Base-by-base conservation (phyloP, 2,113 vertebrate genomes). In the Callionymus lyra region DNA sequence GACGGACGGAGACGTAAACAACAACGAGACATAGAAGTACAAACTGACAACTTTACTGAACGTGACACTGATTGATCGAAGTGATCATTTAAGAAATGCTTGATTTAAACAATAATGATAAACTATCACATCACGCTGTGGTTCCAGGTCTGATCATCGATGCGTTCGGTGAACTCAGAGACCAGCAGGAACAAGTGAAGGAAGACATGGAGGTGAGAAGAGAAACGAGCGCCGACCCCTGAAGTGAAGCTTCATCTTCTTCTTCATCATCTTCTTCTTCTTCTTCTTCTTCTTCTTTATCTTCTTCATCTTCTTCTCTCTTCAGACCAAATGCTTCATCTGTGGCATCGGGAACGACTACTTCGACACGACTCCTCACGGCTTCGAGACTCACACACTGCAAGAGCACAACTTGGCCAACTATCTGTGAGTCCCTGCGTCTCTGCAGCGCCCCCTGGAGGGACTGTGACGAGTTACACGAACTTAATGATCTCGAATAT, bases 371-470 rank as follows among this genome's bases (percentile, higher is more conserved):
- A 97, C 87, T 1, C 95, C 95, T 27, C 95, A 99, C 14, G 95
- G 95, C 40, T 99, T 99, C 60, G 95, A 99, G 79, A 97, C 91
- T 33, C 95, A 99, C 40, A 99, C 95, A 4, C 80, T 99, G 75
- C 94, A 99, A 84, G 95, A 99, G 84, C 95, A 99, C 90, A 99
- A 99, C 74, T 70, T 99, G 70, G 95, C 95, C 64, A 99, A 99
- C 83, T 99, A 99, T 65, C 77, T 99, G 95, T 99, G 71, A 98
- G 95, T 95, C 82, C 34, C 17, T 12, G 10, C 6, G 13, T 41
- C n/a, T 17, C 38, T 39, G 16, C 12, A 12, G 12, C 6, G 10
- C 16, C 5, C 38, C 6, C 10, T 39, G 38, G 10, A 16, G 10
- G 10, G 4, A 9, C 16, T 11, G 18, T n/a, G n/a, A n/a, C n/a